phyloP scores from a whole-genome alignment of 2,113 vertebrate genomes.

The Sander vitreus region DNA sequence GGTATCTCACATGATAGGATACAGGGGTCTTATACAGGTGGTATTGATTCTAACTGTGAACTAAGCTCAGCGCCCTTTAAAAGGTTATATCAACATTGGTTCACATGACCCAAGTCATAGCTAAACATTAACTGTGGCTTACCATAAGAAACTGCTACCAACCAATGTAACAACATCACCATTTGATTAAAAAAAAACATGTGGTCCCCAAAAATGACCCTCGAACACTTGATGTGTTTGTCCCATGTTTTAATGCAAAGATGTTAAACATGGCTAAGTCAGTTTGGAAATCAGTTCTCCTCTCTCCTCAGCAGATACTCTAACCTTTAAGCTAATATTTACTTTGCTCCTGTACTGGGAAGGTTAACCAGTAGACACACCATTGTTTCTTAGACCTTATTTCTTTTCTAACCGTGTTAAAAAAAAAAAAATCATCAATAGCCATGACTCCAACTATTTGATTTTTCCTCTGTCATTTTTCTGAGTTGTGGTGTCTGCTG shows the following conservation, averaged over 20 bases:
- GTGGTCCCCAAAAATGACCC: not conserved
- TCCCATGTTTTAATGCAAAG: not conserved
- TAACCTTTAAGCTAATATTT: constrained; percentile 67
- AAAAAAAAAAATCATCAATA: not conserved
- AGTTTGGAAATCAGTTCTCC: constrained; percentile 32
- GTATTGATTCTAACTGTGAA: constrained; percentile 35
- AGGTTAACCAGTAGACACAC: constrained; percentile 33
- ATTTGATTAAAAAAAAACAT: not conserved
- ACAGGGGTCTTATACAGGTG: not conserved
- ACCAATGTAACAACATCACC: not conserved
- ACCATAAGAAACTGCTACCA: not conserved
- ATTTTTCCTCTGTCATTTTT: not conserved
- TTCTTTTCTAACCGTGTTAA: not conserved
- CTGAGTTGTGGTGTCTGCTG: constrained; percentile 5
- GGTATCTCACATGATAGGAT: not conserved
- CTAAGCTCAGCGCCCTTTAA: constrained; percentile 26
- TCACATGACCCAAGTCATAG: constrained; percentile 43
- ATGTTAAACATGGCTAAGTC: not conserved
- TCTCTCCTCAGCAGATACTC: constrained; percentile 18
- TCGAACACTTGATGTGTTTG: not conserved
- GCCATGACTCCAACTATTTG: not conserved
- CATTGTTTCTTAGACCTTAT: constrained; percentile 27
- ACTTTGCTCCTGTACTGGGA: constrained; percentile 27
- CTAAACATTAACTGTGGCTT: constrained; percentile 72
- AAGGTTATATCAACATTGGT: constrained; percentile 74